Conservation (phyloP, 2,113 vertebrate genomes). For the Ophthalmolycus amberensis region DNA sequence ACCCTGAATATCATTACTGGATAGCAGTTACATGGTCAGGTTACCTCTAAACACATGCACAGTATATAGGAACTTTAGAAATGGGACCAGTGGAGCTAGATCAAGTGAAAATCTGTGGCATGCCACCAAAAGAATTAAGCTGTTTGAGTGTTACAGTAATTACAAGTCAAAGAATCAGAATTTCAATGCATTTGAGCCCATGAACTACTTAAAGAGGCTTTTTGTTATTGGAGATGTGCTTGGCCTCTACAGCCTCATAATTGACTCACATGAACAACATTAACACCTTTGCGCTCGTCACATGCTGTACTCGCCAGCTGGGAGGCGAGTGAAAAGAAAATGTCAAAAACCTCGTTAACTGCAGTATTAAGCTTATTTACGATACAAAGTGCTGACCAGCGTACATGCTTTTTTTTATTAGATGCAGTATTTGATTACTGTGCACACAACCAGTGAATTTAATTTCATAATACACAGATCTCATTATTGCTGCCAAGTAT, state of each 20-base stretch:
- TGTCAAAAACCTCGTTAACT: conserved; percentile 5
- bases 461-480: conserved; percentile 40
- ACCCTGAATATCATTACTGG: background rate
- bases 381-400: conserved; percentile 18
- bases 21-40: background rate
- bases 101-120: background rate
- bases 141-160: background rate
- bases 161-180: background rate
- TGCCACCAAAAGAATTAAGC: background rate
- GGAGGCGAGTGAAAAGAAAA: conserved; percentile 14
- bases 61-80: background rate
- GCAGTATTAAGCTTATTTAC: conserved; percentile 21
- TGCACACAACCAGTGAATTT: conserved; percentile 20
- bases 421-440: conserved; percentile 37
- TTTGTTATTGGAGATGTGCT: background rate
- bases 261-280: conserved; percentile 12
- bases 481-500: conserved; percentile 22
- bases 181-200: background rate
- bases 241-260: background rate
- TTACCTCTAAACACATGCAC: background rate
- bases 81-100: background rate
- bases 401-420: conserved; percentile 21
- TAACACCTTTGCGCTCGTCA: conserved; percentile 2
- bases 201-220: background rate
- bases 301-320: conserved; percentile 6